These are phyloP conservation scores for Zaprionus davidi DNA, from an alignment of 1,140 invertebrate genomes.

Conservation along the genomic window DNA sequence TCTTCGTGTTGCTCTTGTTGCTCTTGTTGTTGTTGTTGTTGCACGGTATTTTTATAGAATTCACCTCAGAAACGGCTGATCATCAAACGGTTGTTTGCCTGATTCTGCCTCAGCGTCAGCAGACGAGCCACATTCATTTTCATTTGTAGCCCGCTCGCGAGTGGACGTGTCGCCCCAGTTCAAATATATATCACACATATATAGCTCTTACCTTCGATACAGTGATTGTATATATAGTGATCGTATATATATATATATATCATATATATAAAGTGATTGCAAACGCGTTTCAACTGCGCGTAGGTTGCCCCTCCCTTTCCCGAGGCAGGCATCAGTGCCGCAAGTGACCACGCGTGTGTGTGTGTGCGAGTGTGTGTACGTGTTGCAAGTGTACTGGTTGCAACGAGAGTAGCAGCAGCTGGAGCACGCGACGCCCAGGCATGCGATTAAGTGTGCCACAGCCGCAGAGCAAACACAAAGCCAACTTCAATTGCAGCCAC, in stretches of 20 bases:
- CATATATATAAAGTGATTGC: slow-evolving; percentile 37
- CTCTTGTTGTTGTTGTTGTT: slow-evolving; percentile 43
- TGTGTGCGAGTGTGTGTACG: slow-evolving; percentile 8
- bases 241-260: slow-evolving; percentile 33
- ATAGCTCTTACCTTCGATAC: slow-evolving; percentile 5
- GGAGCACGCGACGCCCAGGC: slow-evolving; percentile 56
- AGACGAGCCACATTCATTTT: slow-evolving; percentile 72
- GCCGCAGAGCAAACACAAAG: slow-evolving; percentile 53
- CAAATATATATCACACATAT: slow-evolving; percentile 49
- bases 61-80: slow-evolving; percentile 79
- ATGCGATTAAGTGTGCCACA: slow-evolving; percentile 73
- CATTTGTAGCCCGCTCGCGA: slow-evolving; percentile 76
- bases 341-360: background rate
- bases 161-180: slow-evolving; percentile 67
- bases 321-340: slow-evolving; percentile 29
- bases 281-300: slow-evolving; percentile 38
- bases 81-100: slow-evolving; percentile 53
- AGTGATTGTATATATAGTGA: slow-evolving; percentile 23
- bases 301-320: slow-evolving; percentile 34
- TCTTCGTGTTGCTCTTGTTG: slow-evolving; percentile 29
- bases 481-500: slow-evolving; percentile 48
- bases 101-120: background rate
- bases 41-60: slow-evolving; percentile 77
- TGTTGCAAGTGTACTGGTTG: background rate
- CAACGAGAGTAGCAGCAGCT: background rate